Evolutionary conservation across 2,113 vertebrate genomes (phyloP), one percentile per base, ranked within the genome.

Genomic region (Catharus minimus): DNA sequence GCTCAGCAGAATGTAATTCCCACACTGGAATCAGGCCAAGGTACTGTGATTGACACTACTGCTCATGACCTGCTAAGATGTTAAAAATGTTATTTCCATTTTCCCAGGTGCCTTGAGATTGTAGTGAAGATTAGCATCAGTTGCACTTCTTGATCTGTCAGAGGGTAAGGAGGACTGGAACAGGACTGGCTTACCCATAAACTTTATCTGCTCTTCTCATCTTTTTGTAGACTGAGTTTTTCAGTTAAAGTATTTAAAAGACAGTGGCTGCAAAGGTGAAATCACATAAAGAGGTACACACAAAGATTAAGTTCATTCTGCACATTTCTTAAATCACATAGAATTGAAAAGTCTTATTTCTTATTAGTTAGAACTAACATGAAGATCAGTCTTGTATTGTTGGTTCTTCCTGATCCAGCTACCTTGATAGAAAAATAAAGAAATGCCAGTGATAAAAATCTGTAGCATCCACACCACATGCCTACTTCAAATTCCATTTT

Each of bases 81-180:
- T 67, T 67, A 56, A 79, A 92, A 72, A 93, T 75, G 72, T 50
- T 39, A 57, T 58, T 94, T 84, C 66, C 38, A 20, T 91, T 92
- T 94, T 72, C 66, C 50, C 53, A 27, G 11, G 32, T 75, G 87
- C 71, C 56, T 85, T 82, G 30, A 91, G 77, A 86, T 61, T 23
- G 36, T 7, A 85, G 64, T 39, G 80, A 66, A 87, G 86, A 93
- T 95, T 47, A 93, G 56, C 39, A 87, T 87, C 73, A 69, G 41
- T 22, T 94, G 67, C 43, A 47, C n/a, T 88, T 89, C 56, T 73
- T 41, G 49, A 89, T 76, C 28, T 79, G 38, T 80, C 66, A 90
- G 77, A 84, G 2, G 4, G 49, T 56, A 74, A 77, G 23, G 62
- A 53, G n/a, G n/a, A 47, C 49, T 89, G 78, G 90, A 95, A 65